A percentile compares a stretch with the other conserved stretches of the same genome.
Evolutionary conservation across 1,140 invertebrate species (phyloP).

Genomic region (Drosophila pseudoobscura): DNA sequence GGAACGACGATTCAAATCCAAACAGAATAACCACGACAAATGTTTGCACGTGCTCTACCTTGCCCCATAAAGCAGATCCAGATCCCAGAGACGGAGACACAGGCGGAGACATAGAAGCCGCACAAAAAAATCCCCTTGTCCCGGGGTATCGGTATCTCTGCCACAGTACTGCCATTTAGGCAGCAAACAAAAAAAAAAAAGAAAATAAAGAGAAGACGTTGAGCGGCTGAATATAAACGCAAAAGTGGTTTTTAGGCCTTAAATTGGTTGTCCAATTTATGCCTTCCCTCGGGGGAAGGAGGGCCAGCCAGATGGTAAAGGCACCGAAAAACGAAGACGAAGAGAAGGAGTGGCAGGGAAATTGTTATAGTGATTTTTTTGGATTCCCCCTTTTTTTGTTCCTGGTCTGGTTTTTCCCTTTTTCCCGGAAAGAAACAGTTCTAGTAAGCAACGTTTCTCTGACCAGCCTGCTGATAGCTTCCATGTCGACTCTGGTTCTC

Average conservation of each 20-base stretch:
- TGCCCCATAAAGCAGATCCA: slow-evolving; percentile 63
- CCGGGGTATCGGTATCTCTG: slow-evolving; percentile 26
- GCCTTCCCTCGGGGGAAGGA: slow-evolving; percentile 47
- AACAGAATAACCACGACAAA: slow-evolving; percentile 80
- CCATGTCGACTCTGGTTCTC: slow-evolving; percentile 27
- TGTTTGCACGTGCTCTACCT: slow-evolving; percentile 77
- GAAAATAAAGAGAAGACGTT: slow-evolving; percentile 24
- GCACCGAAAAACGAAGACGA: slow-evolving; percentile 13
- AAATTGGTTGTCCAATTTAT: slow-evolving; percentile 81
- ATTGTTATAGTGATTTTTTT: slow-evolving; percentile 49
- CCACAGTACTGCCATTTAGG: slow-evolving; percentile 62
- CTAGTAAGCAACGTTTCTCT: slow-evolving; percentile 54
- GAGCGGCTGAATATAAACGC: slow-evolving; percentile 72
- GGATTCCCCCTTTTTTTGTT: slow-evolving; percentile 7
- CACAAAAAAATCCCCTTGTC: slow-evolving; percentile 55
- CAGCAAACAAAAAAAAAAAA: slow-evolving; percentile 2
- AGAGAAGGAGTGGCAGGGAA: slow-evolving; percentile 7
- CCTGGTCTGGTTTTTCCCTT: background rate
- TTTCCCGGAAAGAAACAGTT: slow-evolving; percentile 45
- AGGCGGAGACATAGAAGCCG: background rate
- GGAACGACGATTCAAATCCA: slow-evolving; percentile 69
- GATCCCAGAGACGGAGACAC: slow-evolving; percentile 25
- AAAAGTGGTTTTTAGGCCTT: slow-evolving; percentile 80
- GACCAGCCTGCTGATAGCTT: slow-evolving; percentile 65
- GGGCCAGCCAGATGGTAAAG: background rate